Evolutionary conservation across 2,888 invertebrate species (phyloP).

Genomic region (Acanthoscelides obtectus): DNA sequence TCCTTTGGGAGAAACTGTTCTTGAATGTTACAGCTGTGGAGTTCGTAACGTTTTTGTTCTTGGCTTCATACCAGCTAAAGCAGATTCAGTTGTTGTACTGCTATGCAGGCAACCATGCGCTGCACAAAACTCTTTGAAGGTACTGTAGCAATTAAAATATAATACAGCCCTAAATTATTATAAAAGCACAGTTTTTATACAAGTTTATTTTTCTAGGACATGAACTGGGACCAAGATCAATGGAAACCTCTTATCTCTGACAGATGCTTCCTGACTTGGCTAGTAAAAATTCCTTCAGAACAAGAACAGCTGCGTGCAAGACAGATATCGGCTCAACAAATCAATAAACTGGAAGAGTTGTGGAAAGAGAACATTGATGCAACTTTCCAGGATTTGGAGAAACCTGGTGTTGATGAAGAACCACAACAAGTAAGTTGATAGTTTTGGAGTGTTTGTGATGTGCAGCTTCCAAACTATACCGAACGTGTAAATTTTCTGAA

Average conservation of each 20-base stretch:
- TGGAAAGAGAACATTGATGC: slow-evolving; percentile 99
- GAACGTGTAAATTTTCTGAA: not conserved
- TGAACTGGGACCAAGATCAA: slow-evolving; percentile 99
- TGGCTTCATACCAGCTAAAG: slow-evolving; percentile 98
- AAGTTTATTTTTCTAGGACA: slow-evolving; percentile 62
- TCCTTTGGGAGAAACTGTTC: slow-evolving; percentile 92
- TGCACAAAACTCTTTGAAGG: slow-evolving; percentile 89
- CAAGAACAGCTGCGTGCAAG: slow-evolving; percentile 93
- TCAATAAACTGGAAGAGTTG: slow-evolving; percentile 94
- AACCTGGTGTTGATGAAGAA: slow-evolving; percentile 97
- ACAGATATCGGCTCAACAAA: slow-evolving; percentile 96
- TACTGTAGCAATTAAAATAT: slow-evolving; percentile 15
- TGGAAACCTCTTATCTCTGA: slow-evolving; percentile 98
- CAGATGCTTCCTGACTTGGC: slow-evolving; percentile 93
- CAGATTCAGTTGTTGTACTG: slow-evolving; percentile 95
- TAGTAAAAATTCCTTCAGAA: slow-evolving; percentile 96
- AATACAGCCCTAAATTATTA: not conserved
- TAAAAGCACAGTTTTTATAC: slow-evolving; percentile 1
- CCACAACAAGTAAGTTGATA: slow-evolving; percentile 74
- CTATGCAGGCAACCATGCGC: slow-evolving; percentile 98
- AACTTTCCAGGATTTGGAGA: slow-evolving; percentile 95
- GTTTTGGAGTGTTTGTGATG: not conserved
- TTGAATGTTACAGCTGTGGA: slow-evolving; percentile 99
- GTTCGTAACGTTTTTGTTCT: slow-evolving; percentile 97
- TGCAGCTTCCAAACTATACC: not conserved